Base-by-base conservation (phyloP, 1,140 invertebrate genomes). In the Hycleus phaleratus region DNA sequence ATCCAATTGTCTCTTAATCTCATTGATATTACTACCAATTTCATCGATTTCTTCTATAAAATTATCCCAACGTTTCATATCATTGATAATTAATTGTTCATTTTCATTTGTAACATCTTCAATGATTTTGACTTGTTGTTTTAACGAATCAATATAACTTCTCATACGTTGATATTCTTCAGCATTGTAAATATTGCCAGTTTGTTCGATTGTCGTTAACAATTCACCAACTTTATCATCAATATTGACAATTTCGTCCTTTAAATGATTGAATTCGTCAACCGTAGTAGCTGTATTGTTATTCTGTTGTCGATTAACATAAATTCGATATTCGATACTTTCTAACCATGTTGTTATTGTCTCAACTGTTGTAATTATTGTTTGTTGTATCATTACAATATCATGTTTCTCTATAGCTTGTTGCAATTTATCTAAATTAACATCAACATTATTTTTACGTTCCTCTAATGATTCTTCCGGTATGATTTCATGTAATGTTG, bases 261-360 rank as follows among this genome's bases (percentile, higher is more conserved):
- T 78, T 3, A 82, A 52, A 44, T 76, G 69, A 43, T 71, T 62
- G 38, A 80, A 75, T 25, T 74, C 71, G 53, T 70, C 59, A 2
- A 75, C 64, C 53, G 78, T 18, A 18, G 18, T 2, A 18, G 18
- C 18, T 1, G 18, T 18, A 32, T 78, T 78, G 38, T 80, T 74
- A 5, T 77, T 77, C 67, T 81, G 76, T 64, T 85, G 81, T 45
- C 78, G 76, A 40, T 81, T 79, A 6, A 81, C 63, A 57, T 86
- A 85, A 6, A 91, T 85, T 66, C 83, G 82, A 61, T 89, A 90
- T 71, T 91, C 87, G 59, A 91, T 88, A 24, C 83, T 88, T 75
- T 91, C 87, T 39, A 93, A 68, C 87, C 88, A 91, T 18, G 82
- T 84, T 0, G 86, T 87, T 4, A 93, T 85, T 0, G 82, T 88